Percentiles rank a stretch among this genome's conserved stretches.
Evolutionary conservation across 2,888 invertebrate species (phyloP).

Genomic region (Crossocerus cetratus): DNA sequence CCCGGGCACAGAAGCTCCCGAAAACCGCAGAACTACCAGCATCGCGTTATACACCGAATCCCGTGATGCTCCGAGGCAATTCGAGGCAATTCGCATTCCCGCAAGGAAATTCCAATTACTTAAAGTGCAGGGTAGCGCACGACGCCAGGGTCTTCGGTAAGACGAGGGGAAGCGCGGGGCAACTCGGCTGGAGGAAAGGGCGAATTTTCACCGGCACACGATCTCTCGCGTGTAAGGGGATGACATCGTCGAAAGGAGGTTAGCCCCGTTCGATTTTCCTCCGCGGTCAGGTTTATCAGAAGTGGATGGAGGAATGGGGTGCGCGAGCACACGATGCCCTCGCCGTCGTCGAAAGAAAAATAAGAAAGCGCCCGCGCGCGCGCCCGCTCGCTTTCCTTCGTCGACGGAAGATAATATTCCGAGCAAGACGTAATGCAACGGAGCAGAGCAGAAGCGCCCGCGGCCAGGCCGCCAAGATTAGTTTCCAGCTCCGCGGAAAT

Average conservation of each 20-base stretch:
- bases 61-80: no score
- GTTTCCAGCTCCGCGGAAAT: no score
- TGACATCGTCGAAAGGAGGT: neutral
- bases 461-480: no score
- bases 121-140: no score
- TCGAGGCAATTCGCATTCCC: no score
- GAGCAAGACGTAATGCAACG: neutral
- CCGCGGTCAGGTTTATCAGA: constrained; percentile 1
- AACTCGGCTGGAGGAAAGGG: neutral
- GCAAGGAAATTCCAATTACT: no score
- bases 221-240: neutral
- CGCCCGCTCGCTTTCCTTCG: neutral
- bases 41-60: no score
- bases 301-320: neutral
- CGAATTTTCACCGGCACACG: neutral
- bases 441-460: no score
- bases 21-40: no score
- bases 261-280: constrained; percentile 2
- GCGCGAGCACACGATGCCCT: neutral
- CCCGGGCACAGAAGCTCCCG: no score
- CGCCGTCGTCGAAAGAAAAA: neutral
- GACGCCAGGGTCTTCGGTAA: no score
- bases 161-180: no score
- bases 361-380: neutral
- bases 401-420: neutral